Conservation (phyloP, 2,888 invertebrate species). For the Mystacides longicornis region DNA sequence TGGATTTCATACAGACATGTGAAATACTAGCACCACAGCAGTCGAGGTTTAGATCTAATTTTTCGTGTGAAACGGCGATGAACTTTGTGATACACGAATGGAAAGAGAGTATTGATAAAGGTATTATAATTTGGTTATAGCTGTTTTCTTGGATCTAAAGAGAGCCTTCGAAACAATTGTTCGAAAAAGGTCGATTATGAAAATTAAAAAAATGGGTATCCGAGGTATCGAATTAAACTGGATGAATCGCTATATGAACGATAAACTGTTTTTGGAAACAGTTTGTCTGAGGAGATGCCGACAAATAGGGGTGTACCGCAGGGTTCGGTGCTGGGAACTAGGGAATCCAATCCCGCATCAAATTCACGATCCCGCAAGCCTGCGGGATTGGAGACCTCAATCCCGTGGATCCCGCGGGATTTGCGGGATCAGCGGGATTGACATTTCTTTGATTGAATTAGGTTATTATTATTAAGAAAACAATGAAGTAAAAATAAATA, state of each 20-base stretch:
- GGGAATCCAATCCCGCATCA: no score
- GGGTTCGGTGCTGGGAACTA: not conserved
- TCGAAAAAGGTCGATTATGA: not conserved
- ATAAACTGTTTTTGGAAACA: not conserved
- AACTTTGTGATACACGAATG: not conserved
- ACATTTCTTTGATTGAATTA: no score
- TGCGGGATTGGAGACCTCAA: no score
- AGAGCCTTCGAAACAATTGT: not conserved
- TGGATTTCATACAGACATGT: not conserved
- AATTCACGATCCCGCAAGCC: no score
- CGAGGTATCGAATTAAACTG: not conserved
- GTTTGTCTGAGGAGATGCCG: not conserved
- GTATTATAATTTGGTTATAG: not conserved
- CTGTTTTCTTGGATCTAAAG: not conserved
- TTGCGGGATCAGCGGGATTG: no score
- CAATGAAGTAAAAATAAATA: no score
- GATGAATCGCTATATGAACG: not conserved
- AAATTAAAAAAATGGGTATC: not conserved
- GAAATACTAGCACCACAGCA: not conserved
- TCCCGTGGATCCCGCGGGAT: no score
- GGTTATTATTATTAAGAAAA: no score
- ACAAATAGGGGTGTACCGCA: not conserved
- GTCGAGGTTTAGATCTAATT: not conserved
- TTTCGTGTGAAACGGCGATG: not conserved
- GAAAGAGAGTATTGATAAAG: not conserved